Base-by-base conservation (phyloP, 2,888 invertebrate genomes). In the Dasypolia templi region DNA sequence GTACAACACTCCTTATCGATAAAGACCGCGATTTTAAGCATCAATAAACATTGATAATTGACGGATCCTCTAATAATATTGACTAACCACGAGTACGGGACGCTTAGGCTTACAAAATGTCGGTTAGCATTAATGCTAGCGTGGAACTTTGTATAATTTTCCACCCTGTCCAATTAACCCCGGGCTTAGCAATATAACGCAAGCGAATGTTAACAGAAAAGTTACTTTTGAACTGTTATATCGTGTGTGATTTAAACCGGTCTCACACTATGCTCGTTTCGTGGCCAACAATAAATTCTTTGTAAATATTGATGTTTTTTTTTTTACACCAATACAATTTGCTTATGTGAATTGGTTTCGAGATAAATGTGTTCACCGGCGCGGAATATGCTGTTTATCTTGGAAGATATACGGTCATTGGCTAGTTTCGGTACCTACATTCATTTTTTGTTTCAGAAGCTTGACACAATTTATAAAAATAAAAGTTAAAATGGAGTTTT, bases 11-110 rank as follows among this genome's bases (percentile, higher is more conserved):
- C 87, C 84, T 87, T 88, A 91, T 87, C 86, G 85, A 89, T 87
- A 79, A 79, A 84, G 86, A 91, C 90, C 89, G 85, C 91, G 90
- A 94, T 94, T 94, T 94, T 91, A 92, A 92, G 94, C 94, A 90
- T 94, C 94, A 93, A 91, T 94, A 92, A 92, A 92, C 95, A 94
- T 90, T 84, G 94, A 92, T 95, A 95, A 95, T 95, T 95, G 95
- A 94, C 93, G 91, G 92, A 88, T 91, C 94, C 94, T 94, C 86
- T 93, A 93, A 93, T 94, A 95, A 96, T 94, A 95, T 96, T 95
- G 95, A 95, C 94, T 93, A 85, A 58, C 80, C 86, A 86, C 75
- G 87, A 90, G 87, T 84, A 86, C 79, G 87, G 89, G 87, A 84
- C 86, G 86, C 87, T 72, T 81, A 71, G 87, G 84, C 89, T 90